Evolutionary conservation across 1,140 invertebrate genomes (phyloP), one percentile per base, ranked within the genome.

Genomic region (Sycophila sp.): DNA sequence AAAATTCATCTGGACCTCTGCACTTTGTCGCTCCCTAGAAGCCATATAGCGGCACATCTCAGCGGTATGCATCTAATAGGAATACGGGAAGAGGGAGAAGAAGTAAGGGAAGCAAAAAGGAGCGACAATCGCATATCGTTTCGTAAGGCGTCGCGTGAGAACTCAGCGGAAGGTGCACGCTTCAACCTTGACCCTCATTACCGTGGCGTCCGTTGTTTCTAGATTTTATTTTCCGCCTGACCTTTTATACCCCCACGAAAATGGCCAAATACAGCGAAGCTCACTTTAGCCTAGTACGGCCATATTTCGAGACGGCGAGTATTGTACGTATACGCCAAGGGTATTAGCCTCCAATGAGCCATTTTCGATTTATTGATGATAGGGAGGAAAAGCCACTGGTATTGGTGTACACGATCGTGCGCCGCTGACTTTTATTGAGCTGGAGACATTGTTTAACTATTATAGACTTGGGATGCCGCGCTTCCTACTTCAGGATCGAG

Each of bases 141-240:
- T 69, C 45, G 32, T 40, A 32, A n/a, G 42, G 69, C 56, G 65
- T 42, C 51, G 62, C 67, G 68, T 70, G 60, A 70, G 68, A 63
- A 70, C 40, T 17, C 28, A 34, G 24, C 30, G 15, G n/a, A n/a
- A n/a, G n/a, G 3, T 28, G 42, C 66, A 38, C 67, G 56, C 58
- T 24, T 58, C 51, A 64, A 71, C 60, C 69, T 71, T 71, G 69
- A 71, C 60, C 69, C 69, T 71, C 69, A 64, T 71, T 71, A 71
- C 51, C 40, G 49, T 15, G 36, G 26, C 4, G 32, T 11, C 26
- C 28, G 38, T 56, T 60, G 56, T 60, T 40, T 36, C 45, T 17
- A 13, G 17, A 38, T 59, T 68, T 68, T 68, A 69, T 69, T 69
- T 69, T 63, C 60, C 49, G 26, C 6, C 1, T 1, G 32, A 13